Evolutionary conservation across 2,797 vertebrate genomes (phyloP).

Genomic region (Xiphophorus birchmanni): DNA sequence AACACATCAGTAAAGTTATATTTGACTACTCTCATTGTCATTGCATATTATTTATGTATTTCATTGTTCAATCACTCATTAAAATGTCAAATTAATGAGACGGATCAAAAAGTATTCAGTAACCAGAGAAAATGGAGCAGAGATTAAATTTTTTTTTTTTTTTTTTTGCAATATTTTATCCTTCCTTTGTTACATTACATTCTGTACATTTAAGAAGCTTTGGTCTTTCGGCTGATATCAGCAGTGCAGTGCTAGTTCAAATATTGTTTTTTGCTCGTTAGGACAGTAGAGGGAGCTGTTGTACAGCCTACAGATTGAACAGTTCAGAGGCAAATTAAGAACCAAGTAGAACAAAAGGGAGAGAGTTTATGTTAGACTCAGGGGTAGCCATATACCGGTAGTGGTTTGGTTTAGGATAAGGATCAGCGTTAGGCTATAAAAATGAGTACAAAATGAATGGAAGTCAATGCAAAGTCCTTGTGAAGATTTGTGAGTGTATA

Average conservation of each 20-base stretch:
- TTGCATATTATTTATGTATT: too few species aligned
- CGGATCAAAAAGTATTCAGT: neutral
- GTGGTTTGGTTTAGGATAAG: too few species aligned
- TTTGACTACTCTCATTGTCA: too few species aligned
- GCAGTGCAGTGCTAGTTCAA: neutral
- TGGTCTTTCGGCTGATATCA: neutral
- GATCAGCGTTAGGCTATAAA: too few species aligned
- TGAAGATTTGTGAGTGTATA: too few species aligned
- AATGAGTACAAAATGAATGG: too few species aligned
- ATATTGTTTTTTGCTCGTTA: neutral
- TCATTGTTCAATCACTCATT: neutral
- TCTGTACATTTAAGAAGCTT: neutral
- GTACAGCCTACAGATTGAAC: neutral
- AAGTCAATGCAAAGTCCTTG: too few species aligned
- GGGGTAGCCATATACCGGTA: too few species aligned
- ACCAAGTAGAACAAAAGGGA: neutral
- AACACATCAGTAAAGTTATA: too few species aligned
- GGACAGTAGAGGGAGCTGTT: conserved; percentile 8
- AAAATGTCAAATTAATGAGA: neutral
- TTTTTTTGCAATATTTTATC: too few species aligned
- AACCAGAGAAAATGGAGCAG: neutral
- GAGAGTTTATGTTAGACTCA: too few species aligned
- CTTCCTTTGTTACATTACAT: neutral
- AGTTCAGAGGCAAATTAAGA: neutral
- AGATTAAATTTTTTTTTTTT: neutral